Conservation (phyloP, 2,888 invertebrate species). For the Pseudolycoriella hygida region DNA sequence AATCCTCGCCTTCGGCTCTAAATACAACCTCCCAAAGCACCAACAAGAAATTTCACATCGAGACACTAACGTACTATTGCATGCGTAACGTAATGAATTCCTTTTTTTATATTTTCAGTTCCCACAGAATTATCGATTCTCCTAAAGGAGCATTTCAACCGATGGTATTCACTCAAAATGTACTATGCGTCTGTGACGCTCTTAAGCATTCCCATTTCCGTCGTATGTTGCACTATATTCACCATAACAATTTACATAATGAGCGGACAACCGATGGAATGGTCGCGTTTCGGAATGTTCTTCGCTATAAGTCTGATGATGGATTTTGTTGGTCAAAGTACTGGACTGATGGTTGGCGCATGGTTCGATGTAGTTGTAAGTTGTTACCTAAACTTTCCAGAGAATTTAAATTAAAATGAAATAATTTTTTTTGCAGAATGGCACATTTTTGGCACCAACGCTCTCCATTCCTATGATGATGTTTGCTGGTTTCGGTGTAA, state of each 20-base stretch:
- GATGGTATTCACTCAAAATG: conserved; percentile 75
- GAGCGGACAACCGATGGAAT: conserved; percentile 76
- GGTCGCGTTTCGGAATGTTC: conserved; percentile 68
- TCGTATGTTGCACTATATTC: conserved; percentile 51
- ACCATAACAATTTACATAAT: conserved; percentile 65
- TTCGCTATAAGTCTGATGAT: conserved; percentile 63
- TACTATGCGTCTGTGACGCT: conserved; percentile 61
- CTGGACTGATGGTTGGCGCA: conserved; percentile 83
- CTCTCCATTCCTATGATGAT: conserved; percentile 88
- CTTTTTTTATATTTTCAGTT: conserved; percentile 18
- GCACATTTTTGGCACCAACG: conserved; percentile 86
- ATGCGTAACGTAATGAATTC: too few relatives aligned
- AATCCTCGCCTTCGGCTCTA: too few relatives aligned
- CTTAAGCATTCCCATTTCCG: conserved; percentile 61
- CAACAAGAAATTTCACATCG: too few relatives aligned
- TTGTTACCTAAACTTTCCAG: conserved; percentile 14
- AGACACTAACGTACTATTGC: too few relatives aligned
- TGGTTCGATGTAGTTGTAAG: conserved; percentile 70
- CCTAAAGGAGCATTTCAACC: conserved; percentile 70
- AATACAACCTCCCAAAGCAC: too few relatives aligned
- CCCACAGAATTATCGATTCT: conserved; percentile 67
- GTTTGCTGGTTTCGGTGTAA: conserved; percentile 92
- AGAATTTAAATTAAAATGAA: not conserved
- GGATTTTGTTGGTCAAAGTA: conserved; percentile 79
- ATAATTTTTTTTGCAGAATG: conserved; percentile 43